Conservation (phyloP, 2,113 vertebrate genomes). For the Typhlomys cinereus region DNA sequence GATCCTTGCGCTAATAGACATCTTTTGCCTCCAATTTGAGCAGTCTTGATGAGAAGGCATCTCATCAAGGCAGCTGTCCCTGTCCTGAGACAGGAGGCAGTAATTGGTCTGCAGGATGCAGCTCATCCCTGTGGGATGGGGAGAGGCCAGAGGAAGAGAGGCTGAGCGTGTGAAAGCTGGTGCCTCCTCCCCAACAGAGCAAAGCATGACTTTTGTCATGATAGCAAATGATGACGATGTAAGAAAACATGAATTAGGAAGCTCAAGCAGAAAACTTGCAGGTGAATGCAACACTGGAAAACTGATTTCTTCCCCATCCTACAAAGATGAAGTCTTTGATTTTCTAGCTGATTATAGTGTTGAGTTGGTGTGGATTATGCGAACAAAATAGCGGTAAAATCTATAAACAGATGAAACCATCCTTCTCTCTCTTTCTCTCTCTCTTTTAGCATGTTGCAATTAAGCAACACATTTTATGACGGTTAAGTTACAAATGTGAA, state of each 20-base stretch:
- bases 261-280: neutral
- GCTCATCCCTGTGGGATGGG: neutral
- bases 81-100: neutral
- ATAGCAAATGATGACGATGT: neutral
- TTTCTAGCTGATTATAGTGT: neutral
- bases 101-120: neutral
- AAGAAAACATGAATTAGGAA: neutral
- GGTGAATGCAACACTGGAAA: too few relatives aligned
- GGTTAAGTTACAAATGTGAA: too few relatives aligned
- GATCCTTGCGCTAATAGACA: neutral
- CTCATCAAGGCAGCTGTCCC: neutral
- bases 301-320: too few relatives aligned
- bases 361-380: neutral
- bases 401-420: too few relatives aligned
- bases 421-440: too few relatives aligned
- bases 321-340: too few relatives aligned
- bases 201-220: neutral
- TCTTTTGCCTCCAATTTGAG: neutral
- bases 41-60: neutral
- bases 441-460: too few relatives aligned
- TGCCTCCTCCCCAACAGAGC: neutral
- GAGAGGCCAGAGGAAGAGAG: too few relatives aligned
- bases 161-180: rapidly evolving
- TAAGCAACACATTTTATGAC: neutral
- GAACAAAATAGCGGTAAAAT: neutral